A percentile compares a stretch with the other conserved stretches of the same genome.
phyloP scores from a whole-genome alignment of 2,888 invertebrate genomes.

The Campoplex nolae region DNA sequence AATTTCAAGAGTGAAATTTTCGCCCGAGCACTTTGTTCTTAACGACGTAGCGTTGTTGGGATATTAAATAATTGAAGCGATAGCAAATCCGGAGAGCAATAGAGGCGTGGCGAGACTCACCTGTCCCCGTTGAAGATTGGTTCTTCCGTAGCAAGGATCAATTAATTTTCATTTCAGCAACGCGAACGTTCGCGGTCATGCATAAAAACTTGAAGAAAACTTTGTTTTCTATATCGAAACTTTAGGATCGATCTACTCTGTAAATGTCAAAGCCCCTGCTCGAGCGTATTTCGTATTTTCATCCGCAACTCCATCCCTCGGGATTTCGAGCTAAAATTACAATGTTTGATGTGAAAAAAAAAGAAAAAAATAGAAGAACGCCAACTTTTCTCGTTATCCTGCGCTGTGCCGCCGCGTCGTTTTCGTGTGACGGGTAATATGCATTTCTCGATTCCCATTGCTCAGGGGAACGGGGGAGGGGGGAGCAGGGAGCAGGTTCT shows the following conservation, averaged over 20 bases:
- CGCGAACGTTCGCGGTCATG: background rate
- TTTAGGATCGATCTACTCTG: background rate
- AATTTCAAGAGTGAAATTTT: background rate
- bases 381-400: constrained; percentile 11
- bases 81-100: background rate
- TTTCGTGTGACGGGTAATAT: background rate
- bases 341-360: background rate
- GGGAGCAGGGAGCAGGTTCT: too few species aligned
- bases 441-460: background rate
- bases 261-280: background rate
- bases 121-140: background rate
- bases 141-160: background rate
- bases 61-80: background rate
- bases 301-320: background rate
- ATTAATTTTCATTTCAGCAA: background rate
- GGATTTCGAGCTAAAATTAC: constrained; percentile 7
- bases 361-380: background rate
- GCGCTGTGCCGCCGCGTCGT: background rate
- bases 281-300: too few species aligned
- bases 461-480: too few species aligned
- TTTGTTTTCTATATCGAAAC: background rate
- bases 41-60: background rate
- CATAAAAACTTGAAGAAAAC: background rate
- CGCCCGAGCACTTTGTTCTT: background rate
- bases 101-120: background rate